phyloP scores from a whole-genome alignment of 2,113 vertebrate genomes.

The Heterocephalus glaber region DNA sequence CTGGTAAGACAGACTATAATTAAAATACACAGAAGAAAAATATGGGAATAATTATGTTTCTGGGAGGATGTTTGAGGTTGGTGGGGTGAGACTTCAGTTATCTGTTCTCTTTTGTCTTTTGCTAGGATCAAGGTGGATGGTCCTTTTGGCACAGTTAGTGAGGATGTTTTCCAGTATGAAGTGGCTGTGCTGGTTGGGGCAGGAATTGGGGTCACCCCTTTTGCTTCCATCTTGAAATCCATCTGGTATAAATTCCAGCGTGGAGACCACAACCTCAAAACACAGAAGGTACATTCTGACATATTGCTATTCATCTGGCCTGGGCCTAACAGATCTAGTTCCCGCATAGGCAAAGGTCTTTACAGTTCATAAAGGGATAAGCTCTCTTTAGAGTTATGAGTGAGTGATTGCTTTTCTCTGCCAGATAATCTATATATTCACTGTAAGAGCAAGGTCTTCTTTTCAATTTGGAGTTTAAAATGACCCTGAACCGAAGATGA shows the following conservation, averaged over 20 bases:
- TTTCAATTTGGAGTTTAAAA: slow-evolving; percentile 51
- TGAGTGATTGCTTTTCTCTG: slow-evolving; percentile 14
- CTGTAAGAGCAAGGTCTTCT: neutral
- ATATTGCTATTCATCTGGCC: neutral
- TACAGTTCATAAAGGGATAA: neutral
- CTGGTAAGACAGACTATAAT: neutral
- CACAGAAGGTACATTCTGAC: slow-evolving; percentile 88
- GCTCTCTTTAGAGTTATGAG: neutral
- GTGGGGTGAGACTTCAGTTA: slow-evolving; percentile 32
- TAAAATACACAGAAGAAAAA: slow-evolving; percentile 1
- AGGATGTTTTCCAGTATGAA: slow-evolving; percentile 94
- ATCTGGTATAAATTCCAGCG: slow-evolving; percentile 95
- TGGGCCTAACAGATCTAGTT: neutral
- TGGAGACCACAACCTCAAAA: slow-evolving; percentile 89
- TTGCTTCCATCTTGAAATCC: slow-evolving; percentile 95
- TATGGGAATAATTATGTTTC: neutral
- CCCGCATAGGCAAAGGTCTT: neutral
- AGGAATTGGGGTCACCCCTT: slow-evolving; percentile 94
- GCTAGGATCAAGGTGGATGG: slow-evolving; percentile 92
- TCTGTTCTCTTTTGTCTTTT: neutral
- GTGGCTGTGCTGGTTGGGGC: slow-evolving; percentile 94
- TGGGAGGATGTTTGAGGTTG: neutral
- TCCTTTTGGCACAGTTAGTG: slow-evolving; percentile 94
- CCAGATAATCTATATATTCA: neutral
- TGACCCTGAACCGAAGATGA: slow-evolving; percentile 32